Conservation (phyloP, 23 tunicate genomes). For the Halocynthia aurantium region DNA sequence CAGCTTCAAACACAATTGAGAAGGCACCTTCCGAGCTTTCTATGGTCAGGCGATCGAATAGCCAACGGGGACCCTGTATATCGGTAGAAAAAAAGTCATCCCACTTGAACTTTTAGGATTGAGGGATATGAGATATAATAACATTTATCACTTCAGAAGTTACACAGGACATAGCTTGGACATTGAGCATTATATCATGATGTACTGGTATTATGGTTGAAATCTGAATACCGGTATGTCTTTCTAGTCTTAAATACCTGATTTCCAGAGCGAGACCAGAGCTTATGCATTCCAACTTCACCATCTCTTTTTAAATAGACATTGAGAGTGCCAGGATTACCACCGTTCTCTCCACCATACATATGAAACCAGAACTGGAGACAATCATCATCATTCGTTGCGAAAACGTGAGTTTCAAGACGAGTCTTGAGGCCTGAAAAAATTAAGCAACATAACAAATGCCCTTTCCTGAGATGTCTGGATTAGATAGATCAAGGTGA, state of each 20-base stretch:
- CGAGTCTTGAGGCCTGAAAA: slow-evolving; percentile 51
- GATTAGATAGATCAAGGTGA: too few relatives aligned
- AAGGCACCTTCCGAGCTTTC: slow-evolving; percentile 19
- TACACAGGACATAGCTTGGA: too few relatives aligned
- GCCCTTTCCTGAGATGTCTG: background rate
- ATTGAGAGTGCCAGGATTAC: slow-evolving; percentile 78
- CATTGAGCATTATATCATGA: too few relatives aligned
- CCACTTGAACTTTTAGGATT: too few relatives aligned
- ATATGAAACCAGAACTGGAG: slow-evolving; percentile 87
- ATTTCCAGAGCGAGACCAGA: slow-evolving; percentile 60
- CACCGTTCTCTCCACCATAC: slow-evolving; percentile 51
- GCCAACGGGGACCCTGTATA: slow-evolving; percentile 66
- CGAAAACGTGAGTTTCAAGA: slow-evolving; percentile 55
- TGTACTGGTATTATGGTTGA: too few relatives aligned
- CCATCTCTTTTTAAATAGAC: slow-evolving; percentile 43
- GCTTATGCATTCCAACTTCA: background rate
- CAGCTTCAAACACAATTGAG: slow-evolving; percentile 60
- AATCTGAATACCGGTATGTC: too few relatives aligned
- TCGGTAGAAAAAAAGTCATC: too few relatives aligned
- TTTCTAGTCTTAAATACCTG: slow-evolving; percentile 35
- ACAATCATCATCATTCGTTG: slow-evolving; percentile 44
- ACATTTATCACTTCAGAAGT: too few relatives aligned
- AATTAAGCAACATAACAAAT: background rate
- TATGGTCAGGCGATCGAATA: slow-evolving; percentile 51
- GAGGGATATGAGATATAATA: too few relatives aligned